Evolutionary conservation across 2,797 vertebrate species (phyloP).

Genomic region (Acrossocheilus fasciatus): DNA sequence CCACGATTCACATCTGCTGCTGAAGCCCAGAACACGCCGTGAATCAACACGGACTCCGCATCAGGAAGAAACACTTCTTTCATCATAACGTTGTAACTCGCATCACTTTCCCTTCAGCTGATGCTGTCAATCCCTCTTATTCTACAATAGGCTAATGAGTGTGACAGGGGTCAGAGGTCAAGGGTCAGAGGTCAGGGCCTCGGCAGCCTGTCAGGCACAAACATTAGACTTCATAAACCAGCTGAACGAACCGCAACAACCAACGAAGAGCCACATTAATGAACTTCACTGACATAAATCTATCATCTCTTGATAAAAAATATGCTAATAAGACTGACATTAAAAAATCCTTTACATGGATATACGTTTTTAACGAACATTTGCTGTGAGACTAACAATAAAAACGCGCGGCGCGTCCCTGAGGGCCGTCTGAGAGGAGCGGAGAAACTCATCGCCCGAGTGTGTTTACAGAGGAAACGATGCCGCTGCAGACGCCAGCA

Average conservation of each 20-base stretch:
- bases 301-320: background rate
- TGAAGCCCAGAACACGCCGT: no score
- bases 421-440: background rate
- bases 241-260: background rate
- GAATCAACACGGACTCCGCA: background rate
- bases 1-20: no score
- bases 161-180: background rate
- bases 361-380: background rate
- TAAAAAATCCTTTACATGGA: background rate
- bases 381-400: constrained; percentile 68
- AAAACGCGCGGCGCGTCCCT: constrained; percentile 61
- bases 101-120: background rate
- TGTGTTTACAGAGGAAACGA: background rate
- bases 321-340: background rate
- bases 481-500: background rate
- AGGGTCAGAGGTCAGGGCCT: background rate
- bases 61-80: no score
- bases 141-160: background rate
- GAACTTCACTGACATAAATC: background rate
- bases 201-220: no score
- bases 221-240: background rate
- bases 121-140: background rate
- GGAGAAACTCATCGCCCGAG: background rate
- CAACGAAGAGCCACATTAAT: background rate
- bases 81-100: background rate